Evolutionary conservation across 1,140 invertebrate genomes (phyloP).

Genomic region (Pemphigus obesinymphae): DNA sequence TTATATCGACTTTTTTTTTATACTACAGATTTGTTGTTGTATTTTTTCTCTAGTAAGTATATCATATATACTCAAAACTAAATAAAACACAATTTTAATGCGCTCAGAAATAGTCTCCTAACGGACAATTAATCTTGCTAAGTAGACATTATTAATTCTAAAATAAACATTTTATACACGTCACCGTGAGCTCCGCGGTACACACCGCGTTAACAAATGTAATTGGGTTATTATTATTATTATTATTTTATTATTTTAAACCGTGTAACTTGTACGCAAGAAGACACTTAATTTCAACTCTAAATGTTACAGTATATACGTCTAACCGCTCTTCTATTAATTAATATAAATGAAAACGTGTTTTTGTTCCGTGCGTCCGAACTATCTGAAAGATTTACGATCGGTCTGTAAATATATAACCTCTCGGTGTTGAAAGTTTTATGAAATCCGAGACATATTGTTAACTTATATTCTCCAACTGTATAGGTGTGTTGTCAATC

Average conservation of each 20-base stretch:
- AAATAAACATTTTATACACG: neutral
- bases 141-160: neutral
- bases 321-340: neutral
- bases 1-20: too few species aligned
- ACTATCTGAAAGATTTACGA: neutral
- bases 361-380: neutral
- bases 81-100: neutral
- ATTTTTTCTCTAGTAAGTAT: too few species aligned
- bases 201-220: neutral
- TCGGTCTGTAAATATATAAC: conserved; percentile 1
- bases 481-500: neutral
- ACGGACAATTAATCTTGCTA: neutral
- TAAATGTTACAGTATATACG: too few species aligned
- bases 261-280: neutral
- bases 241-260: neutral
- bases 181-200: neutral
- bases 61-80: neutral
- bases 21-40: too few species aligned
- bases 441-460: conserved; percentile 23
- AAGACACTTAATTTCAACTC: neutral
- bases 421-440: neutral
- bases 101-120: neutral
- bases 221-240: conserved; percentile 13
- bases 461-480: neutral
- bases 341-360: neutral